A percentile compares a stretch with the other conserved stretches of the same genome.
phyloP scores from a whole-genome alignment of 35 echinoderm and acorn worm genomes.

The Heliocidaris erythrogramma region DNA sequence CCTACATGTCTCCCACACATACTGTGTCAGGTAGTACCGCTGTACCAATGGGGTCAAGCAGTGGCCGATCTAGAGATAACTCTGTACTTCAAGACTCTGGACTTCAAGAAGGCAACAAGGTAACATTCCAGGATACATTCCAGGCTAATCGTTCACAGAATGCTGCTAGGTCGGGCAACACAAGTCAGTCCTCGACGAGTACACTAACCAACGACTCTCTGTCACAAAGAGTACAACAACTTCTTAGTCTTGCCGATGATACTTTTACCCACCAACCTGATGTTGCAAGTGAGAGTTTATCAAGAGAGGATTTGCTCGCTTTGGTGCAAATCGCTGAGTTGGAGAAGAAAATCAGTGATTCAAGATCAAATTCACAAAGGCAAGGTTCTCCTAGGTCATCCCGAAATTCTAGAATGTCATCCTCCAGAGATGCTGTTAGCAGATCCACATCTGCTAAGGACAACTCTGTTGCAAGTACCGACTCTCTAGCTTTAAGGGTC shows the following conservation, averaged over 20 bases:
- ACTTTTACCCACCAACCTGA: neutral
- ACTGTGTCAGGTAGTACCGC: neutral
- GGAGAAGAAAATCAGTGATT: constrained; percentile 7
- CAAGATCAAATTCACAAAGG: neutral
- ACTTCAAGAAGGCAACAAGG: neutral
- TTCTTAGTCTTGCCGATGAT: constrained; percentile 41
- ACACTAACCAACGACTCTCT: constrained; percentile 56
- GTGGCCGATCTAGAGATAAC: neutral
- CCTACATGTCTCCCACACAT: constrained; percentile 17
- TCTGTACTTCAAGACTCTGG: neutral
- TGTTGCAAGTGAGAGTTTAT: constrained; percentile 29
- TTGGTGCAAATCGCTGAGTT: constrained; percentile 28
- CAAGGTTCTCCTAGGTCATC: constrained; percentile 22
- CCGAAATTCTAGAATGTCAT: constrained; percentile 24
- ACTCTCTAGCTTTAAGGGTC: constrained; percentile 61
- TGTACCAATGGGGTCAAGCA: neutral
- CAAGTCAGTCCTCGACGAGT: neutral
- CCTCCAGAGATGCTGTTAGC: neutral
- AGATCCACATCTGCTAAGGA: constrained; percentile 15
- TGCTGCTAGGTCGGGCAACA: neutral
- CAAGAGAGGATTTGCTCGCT: constrained; percentile 39
- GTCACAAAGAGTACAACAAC: constrained; percentile 55
- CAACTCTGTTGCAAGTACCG: constrained; percentile 48
- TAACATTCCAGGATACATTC: constrained; percentile 45
- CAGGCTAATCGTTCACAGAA: constrained; percentile 22